Base-by-base conservation (phyloP, 2,888 invertebrate species). In the Euplagia quadripunctaria region DNA sequence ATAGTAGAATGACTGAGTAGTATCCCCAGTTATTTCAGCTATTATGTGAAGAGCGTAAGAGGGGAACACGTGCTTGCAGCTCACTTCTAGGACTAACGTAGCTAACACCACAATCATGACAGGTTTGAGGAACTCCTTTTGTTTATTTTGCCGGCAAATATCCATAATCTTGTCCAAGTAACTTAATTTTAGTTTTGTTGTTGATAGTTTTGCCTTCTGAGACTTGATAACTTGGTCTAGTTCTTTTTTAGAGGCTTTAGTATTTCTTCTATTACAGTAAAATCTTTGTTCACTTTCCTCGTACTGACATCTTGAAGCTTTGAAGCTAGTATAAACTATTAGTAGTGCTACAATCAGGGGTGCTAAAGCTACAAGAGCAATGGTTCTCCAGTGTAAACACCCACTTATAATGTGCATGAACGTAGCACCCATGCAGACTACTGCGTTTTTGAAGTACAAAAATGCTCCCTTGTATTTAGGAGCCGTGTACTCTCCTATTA, bases 391-490 rank as follows among this genome's bases (percentile, higher is more conserved):
- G 8, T 88, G 73, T 3, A 82, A 81, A 58, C 82, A 88, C 64
- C 88, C 75, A 0, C 89, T 92, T n/a, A 75, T 31, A 12, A 75
- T 11, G 66, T 75, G 74, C 11, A 20, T 14, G 2, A 71, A 4
- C 2, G 42, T 51, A 43, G 41, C 79, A 31, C 85, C 85, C 65
- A 81, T 46, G 41, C 80, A 81, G 4, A 82, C 78, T 8, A 81
- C 70, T 0, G 80, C 78, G 65, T 81, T 85, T 58, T 85, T 85
- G 0, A 85, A 51, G 61, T 85, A 81, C n/a, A 96, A 89, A 6
- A 97, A 90, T 4, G 96, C 90, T 9, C 97, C 96, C 65, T 97
- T 91, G 64, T 96, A 91, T 75, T 92, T 93, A 0, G 96, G 97
- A 66, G 94, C 92, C 1, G 93, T 91, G 12, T 91, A 94, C 86